Base-by-base conservation (phyloP, 2,797 vertebrate species). In the Sylvia borin region DNA sequence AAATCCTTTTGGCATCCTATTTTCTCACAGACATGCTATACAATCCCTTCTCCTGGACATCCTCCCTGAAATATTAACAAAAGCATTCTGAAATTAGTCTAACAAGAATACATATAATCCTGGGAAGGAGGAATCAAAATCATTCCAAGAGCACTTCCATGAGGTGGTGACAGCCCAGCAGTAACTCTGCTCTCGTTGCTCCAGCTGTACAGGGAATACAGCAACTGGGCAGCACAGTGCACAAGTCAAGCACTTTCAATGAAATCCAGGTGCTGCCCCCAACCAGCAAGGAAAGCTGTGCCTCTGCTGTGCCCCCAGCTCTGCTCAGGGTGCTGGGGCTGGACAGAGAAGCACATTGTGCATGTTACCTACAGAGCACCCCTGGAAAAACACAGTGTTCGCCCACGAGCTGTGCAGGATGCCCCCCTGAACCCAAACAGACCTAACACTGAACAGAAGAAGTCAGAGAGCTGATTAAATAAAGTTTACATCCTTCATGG, bases 301-400 rank as follows among this genome's bases (percentile, higher is more conserved):
- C 7, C 36, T 57, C 34, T 70, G 51, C 47, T 20, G 15, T 3
- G 9, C 13, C 40, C 42, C 43, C 60, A 40, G 47, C 45, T 40
- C 36, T 36, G 32, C 50, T 47, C 51, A 66, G 16, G 21, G 13
- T 21, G 40, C 3, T 0, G 0, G 45, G 12, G 27, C 45, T 16
- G 26, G 29, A 70, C 26, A 58, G 31, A 74, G 74, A 38, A 85
- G 43, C 16, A 67, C 15, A 16, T 0, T 18, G n/a, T 36, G 16
- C n/a, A 11, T 0, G 2, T 25, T 9, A 45, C 34, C 70, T 32
- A 66, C 29, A 54, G 42, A 48, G 36, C 57, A 58, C 13, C 16
- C 1, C 1, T 2, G 5, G 26, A 73, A 64, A 64, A 75, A 25
- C 45, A 38, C 27, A 45, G 47, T 0, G 1, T 27, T 27, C 0